Base-by-base conservation (phyloP, 2,113 vertebrate genomes). In the Oreotrochilus melanogaster region DNA sequence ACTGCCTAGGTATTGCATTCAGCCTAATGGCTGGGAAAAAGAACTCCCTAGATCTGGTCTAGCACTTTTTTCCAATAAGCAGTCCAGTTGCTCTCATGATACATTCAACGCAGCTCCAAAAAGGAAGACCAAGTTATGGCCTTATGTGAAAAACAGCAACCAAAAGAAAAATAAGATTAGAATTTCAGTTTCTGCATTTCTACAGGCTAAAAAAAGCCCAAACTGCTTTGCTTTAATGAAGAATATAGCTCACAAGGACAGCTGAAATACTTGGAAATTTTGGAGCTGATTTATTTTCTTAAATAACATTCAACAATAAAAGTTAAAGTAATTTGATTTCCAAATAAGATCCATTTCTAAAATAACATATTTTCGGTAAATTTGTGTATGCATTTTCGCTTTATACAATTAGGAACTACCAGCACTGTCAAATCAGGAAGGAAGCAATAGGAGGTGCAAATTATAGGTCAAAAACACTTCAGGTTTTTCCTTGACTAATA, bases 151-250 rank as follows among this genome's bases (percentile, higher is more conserved):
- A 95, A 86, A 25, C 66, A 58, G 42, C 37, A 62, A 88, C 42
- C 89, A 45, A 94, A 95, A 95, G 17, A 35, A 66, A 93, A 86
- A 82, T 96, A 89, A 94, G 88, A 94, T 95, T 90, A 94, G 54
- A 90, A 94, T 76, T 94, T 89, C 31, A 80, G 58, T 95, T 95
- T 88, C 56, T 50, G 71, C 31, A n/a, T 78, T 91, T 72, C 73
- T 51, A 71, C 56, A 61, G 43, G 15, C 31, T 88, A 61, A 67
- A 90, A 76, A 11, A 87, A 85, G 93, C n/a, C 19, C 54, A 12
- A 84, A 37, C 19, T 47, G 7, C 57, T 88, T 53, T 91, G 25
- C 4, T 4, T 67, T 60, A 86, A 51, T 54, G 47, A 87, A 61
- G 35, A 85, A 58, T 50, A n/a, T 8, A 53, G 39, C 42, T 73